Conservation (phyloP, 2,888 invertebrate genomes). For the Polydrusus pterygomalis region DNA sequence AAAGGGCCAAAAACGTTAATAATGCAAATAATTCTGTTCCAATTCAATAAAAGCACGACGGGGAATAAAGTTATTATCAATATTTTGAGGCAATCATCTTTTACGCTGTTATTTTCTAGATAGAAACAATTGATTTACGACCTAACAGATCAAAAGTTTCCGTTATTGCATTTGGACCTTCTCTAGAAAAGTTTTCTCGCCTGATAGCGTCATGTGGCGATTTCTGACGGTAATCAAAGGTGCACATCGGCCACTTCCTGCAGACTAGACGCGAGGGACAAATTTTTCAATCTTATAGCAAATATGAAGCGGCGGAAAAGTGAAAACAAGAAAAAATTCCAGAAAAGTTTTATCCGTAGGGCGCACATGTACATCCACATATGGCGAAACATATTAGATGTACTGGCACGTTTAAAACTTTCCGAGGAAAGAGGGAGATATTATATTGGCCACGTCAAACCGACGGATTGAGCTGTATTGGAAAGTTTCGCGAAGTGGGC, state of each 20-base stretch:
- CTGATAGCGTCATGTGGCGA: constrained; percentile 36
- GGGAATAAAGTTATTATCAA: constrained; percentile 1
- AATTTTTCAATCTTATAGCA: constrained; percentile 52
- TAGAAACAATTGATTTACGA: constrained; percentile 37
- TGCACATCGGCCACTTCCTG: constrained; percentile 31
- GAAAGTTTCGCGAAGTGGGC: constrained; percentile 59
- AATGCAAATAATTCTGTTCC: not conserved
- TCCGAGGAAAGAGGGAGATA: constrained; percentile 59
- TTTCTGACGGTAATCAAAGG: constrained; percentile 42
- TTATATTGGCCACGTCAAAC: constrained; percentile 65
- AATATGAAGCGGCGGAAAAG: constrained; percentile 49
- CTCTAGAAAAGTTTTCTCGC: constrained; percentile 36
- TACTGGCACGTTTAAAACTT: constrained; percentile 69
- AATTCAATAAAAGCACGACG: not conserved
- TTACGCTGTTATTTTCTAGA: not conserved
- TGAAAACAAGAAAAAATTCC: constrained; percentile 41
- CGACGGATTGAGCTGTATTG: constrained; percentile 60
- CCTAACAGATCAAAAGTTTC: constrained; percentile 33
- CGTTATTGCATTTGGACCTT: constrained; percentile 46
- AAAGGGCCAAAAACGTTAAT: no score
- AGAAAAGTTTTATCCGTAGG: constrained; percentile 46
- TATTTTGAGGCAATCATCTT: not conserved
- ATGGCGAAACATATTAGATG: constrained; percentile 67
- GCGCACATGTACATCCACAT: constrained; percentile 57
- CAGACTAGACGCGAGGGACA: constrained; percentile 41